Conservation (phyloP, 2,113 vertebrate genomes). For the Podarcis muralis region DNA sequence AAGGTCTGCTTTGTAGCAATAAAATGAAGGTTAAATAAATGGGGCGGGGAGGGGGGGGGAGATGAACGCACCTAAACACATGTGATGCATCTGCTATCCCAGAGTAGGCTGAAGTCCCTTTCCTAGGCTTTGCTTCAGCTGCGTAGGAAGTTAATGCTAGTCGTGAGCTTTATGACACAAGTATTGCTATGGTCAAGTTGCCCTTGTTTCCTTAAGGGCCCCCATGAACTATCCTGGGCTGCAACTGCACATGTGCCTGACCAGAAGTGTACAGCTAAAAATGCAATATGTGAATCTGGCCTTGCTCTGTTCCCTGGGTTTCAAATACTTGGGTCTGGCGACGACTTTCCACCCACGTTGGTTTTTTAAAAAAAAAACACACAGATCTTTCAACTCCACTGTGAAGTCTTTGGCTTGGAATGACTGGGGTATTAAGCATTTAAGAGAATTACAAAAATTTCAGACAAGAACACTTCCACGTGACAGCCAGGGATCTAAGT, state of each 20-base stretch:
- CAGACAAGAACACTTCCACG: too few relatives aligned
- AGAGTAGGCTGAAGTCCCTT: background rate
- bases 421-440: background rate
- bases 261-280: too few relatives aligned
- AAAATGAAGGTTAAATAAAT: background rate
- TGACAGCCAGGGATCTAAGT: background rate
- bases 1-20: background rate
- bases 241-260: background rate
- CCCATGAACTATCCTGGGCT: background rate
- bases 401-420: background rate
- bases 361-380: background rate
- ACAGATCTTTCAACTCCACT: background rate
- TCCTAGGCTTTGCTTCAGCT: background rate
- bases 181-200: background rate
- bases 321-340: background rate
- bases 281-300: background rate
- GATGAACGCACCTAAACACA: background rate
- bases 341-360: background rate
- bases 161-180: background rate
- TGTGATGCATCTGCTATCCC: background rate
- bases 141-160: too few relatives aligned
- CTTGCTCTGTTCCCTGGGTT: background rate
- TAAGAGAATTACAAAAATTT: background rate
- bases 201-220: background rate
- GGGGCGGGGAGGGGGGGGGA: too few relatives aligned